phyloP scores from a whole-genome alignment of 2,113 vertebrate genomes.

The Leptodactylus fuscus region DNA sequence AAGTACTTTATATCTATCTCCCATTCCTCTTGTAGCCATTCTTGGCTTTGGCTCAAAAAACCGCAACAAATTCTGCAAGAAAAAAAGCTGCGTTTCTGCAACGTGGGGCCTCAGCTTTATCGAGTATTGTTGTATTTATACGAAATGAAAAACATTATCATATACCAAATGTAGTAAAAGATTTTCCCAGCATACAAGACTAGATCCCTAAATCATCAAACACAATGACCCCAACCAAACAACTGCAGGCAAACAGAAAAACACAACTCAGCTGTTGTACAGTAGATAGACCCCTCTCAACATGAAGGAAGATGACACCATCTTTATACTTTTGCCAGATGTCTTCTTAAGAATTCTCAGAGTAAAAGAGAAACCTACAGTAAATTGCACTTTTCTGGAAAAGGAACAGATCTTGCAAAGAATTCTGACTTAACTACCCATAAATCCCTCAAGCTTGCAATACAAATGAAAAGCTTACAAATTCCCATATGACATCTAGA shows the following conservation, averaged over 20 bases:
- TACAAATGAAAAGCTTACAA: neutral
- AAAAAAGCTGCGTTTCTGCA: no score
- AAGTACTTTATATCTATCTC: no score
- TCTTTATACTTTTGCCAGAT: neutral
- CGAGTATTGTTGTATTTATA: no score
- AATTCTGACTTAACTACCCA: neutral
- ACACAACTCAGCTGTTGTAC: slow-evolving; percentile 1
- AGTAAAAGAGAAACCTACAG: neutral
- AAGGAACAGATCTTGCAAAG: slow-evolving; percentile 3
- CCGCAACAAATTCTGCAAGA: no score
- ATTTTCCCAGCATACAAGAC: no score
- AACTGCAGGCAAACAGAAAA: neutral
- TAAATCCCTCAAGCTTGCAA: neutral
- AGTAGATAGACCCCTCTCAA: neutral
- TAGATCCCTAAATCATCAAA: neutral
- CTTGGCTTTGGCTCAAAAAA: no score
- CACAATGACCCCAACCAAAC: neutral
- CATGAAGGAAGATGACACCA: neutral
- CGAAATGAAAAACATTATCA: neutral
- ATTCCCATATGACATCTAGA: slow-evolving; percentile 1
- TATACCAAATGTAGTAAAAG: neutral
- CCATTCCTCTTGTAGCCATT: no score
- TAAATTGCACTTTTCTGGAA: slow-evolving; percentile 9
- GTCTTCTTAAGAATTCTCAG: neutral
- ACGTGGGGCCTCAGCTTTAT: no score